Conservation (phyloP, 2,113 vertebrate species). For the Phainopepla nitens region DNA sequence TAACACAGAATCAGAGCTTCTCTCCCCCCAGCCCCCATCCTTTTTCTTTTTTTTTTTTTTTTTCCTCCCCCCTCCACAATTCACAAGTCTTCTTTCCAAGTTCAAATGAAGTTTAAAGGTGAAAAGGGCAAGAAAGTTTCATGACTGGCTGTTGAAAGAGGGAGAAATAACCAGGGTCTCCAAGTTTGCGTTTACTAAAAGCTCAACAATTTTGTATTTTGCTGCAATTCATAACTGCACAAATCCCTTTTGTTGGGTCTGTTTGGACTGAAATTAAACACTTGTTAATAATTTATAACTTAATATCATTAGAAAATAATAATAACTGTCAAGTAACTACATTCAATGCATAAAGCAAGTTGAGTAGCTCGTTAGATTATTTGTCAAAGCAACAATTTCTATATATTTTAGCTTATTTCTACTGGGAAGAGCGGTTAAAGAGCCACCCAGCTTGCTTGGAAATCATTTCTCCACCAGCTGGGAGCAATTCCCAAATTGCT, state of each 20-base stretch:
- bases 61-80: constrained; percentile 1
- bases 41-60: neutral
- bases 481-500: constrained; percentile 48
- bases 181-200: constrained; percentile 59
- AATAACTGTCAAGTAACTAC: constrained; percentile 66
- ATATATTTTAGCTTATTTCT: constrained; percentile 27
- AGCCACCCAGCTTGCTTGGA: constrained; percentile 44
- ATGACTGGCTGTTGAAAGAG: constrained; percentile 77
- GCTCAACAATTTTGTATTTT: constrained; percentile 70
- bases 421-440: constrained; percentile 4
- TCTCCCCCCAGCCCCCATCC: constrained; percentile 32
- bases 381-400: constrained; percentile 54
- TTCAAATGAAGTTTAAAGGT: constrained; percentile 87
- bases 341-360: constrained; percentile 54
- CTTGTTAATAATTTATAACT: constrained; percentile 76
- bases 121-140: constrained; percentile 85
- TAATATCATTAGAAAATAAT: constrained; percentile 70
- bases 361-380: constrained; percentile 60
- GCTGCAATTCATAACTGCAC: constrained; percentile 61
- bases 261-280: constrained; percentile 76
- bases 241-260: constrained; percentile 67
- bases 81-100: constrained; percentile 80
- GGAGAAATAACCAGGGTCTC: constrained; percentile 76
- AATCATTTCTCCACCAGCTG: constrained; percentile 22
- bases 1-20: constrained; percentile 80